These are phyloP conservation scores for Sebastes taczanowskii DNA, from an alignment of 2,797 vertebrate genomes.

Conservation along the genomic window DNA sequence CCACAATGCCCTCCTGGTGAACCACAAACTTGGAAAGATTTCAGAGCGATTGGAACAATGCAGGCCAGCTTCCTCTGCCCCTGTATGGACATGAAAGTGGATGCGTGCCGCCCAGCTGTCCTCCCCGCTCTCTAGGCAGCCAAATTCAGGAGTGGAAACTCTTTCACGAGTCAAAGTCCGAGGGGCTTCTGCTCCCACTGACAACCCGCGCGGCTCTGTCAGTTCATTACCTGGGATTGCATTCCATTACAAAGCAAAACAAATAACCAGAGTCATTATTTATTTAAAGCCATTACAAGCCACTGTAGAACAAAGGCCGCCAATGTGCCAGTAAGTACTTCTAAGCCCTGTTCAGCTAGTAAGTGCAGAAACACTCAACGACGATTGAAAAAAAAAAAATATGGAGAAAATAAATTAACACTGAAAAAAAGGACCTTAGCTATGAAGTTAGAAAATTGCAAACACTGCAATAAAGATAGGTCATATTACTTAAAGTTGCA, in stretches of 20 bases:
- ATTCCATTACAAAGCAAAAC: conserved; percentile 58
- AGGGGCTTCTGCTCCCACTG: conserved; percentile 26
- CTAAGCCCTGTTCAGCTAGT: conserved; percentile 24
- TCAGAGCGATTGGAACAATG: conserved; percentile 45
- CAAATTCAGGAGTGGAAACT: conserved; percentile 52
- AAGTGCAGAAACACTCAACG: conserved; percentile 24
- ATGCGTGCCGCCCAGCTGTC: conserved; percentile 32
- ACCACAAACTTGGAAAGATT: conserved; percentile 32
- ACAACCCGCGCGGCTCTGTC: conserved; percentile 32
- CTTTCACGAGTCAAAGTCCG: conserved; percentile 38
- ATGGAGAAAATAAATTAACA: conserved; percentile 7
- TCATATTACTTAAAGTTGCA: neutral
- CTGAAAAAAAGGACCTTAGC: neutral
- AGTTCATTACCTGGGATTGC: conserved; percentile 54
- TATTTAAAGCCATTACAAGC: conserved; percentile 57
- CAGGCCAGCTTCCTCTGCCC: conserved; percentile 41
- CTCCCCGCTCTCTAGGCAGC: conserved; percentile 19
- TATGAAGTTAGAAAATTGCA: neutral
- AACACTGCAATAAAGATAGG: neutral
- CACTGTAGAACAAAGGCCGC: conserved; percentile 30
- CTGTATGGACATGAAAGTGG: conserved; percentile 49
- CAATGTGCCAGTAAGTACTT: conserved; percentile 27
- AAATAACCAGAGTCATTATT: conserved; percentile 61
- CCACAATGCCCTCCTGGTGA: conserved; percentile 2
- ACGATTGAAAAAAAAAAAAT: conserved; percentile 16